Evolutionary conservation across 2,888 invertebrate species (phyloP).

Genomic region (Pseudococcus jackbeardsleyi): DNA sequence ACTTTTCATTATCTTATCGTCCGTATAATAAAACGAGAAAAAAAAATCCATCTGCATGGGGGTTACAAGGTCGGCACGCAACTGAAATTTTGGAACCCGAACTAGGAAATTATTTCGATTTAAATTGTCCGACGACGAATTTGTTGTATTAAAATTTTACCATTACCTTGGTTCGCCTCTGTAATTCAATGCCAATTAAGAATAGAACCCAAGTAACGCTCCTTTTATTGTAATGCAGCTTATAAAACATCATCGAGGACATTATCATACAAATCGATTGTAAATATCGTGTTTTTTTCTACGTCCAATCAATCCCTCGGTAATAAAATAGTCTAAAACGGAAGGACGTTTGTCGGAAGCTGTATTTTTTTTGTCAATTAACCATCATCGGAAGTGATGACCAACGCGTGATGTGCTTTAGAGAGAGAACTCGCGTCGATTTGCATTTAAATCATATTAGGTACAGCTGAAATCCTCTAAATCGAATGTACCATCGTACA

Average conservation of each 20-base stretch:
- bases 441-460: constrained; percentile 3
- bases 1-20: constrained; percentile 12
- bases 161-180: constrained; percentile 27
- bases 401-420: not conserved
- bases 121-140: constrained; percentile 48
- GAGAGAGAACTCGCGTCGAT: not conserved
- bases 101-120: constrained; percentile 48
- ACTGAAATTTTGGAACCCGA: constrained; percentile 50
- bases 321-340: constrained; percentile 44
- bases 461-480: not conserved
- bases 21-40: not conserved
- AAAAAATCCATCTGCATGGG: not conserved
- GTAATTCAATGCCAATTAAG: constrained; percentile 33
- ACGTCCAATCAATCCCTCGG: not conserved
- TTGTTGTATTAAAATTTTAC: constrained; percentile 53
- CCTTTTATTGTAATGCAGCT: constrained; percentile 32
- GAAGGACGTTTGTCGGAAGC: constrained; percentile 50
- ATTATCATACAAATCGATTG: constrained; percentile 42
- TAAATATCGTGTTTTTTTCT: constrained; percentile 5
- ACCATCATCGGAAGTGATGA: constrained; percentile 45
- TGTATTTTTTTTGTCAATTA: constrained; percentile 16
- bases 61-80: constrained; percentile 35
- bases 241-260: constrained; percentile 35
- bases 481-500: not conserved
- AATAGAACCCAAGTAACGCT: constrained; percentile 41